phyloP scores from a whole-genome alignment of 1,140 invertebrate species.

The Drusus annulatus region DNA sequence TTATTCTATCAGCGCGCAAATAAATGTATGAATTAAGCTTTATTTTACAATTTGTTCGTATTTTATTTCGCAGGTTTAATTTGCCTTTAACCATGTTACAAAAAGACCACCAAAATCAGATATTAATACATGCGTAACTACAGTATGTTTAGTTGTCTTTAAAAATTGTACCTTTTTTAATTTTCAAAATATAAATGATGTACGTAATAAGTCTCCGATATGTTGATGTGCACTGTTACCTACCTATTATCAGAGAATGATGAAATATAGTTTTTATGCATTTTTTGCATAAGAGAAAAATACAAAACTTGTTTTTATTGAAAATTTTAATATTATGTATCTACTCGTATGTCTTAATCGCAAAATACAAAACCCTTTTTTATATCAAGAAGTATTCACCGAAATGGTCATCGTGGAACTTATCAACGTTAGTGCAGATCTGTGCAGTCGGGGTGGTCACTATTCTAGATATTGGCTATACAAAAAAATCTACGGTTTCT shows the following conservation, averaged over 20 bases:
- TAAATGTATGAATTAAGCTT: not conserved
- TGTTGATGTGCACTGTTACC: conserved; percentile 60
- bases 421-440: no score
- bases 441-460: no score
- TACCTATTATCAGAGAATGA: conserved; percentile 57
- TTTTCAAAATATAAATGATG: conserved; percentile 46
- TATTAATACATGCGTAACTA: not conserved
- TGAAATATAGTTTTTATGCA: conserved; percentile 60
- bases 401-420: no score
- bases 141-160: conserved; percentile 12
- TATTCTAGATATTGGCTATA: no score
- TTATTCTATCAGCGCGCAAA: conserved; percentile 36
- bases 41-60: not conserved
- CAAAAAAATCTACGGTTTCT: no score
- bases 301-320: conserved; percentile 1
- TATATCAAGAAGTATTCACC: no score
- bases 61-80: not conserved
- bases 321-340: not conserved
- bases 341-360: no score
- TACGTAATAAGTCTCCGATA: conserved; percentile 57
- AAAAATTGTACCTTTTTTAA: conserved; percentile 7
- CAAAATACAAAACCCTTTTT: no score
- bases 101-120: conserved; percentile 35
- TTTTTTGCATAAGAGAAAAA: conserved; percentile 59
- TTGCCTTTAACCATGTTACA: not conserved